A percentile compares a stretch with the other conserved stretches of the same genome.
Evolutionary conservation across 2,888 invertebrate genomes (phyloP).

Genomic region (Drosophila diplacantha): DNA sequence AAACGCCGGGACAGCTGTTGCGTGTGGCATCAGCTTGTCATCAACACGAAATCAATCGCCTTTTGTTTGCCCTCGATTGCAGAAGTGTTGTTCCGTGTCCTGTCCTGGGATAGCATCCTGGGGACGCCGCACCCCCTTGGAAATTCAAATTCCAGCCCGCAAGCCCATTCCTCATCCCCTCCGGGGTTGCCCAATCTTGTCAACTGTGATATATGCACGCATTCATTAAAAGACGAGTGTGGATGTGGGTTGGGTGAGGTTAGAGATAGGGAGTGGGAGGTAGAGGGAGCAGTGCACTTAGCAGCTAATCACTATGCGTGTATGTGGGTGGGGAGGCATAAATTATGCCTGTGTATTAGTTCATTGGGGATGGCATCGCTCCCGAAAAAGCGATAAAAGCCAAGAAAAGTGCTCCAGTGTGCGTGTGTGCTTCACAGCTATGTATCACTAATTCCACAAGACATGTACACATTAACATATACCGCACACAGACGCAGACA

Average conservation of each 20-base stretch:
- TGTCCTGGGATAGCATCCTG: constrained; percentile 6
- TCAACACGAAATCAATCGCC: constrained; percentile 60
- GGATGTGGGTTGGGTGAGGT: background rate
- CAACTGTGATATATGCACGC: constrained; percentile 43
- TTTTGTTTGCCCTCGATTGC: constrained; percentile 42
- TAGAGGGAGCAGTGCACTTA: constrained; percentile 30
- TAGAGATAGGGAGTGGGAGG: background rate
- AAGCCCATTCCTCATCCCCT: constrained; percentile 24
- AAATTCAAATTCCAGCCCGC: constrained; percentile 11
- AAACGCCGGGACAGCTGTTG: constrained; percentile 53
- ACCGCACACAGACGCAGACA: constrained; percentile 12
- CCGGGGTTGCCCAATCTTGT: constrained; percentile 28
- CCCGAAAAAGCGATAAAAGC: constrained; percentile 30
- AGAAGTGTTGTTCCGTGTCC: constrained; percentile 19
- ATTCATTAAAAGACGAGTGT: constrained; percentile 19
- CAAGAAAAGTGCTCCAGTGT: constrained; percentile 26
- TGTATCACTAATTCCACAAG: constrained; percentile 59
- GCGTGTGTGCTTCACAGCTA: constrained; percentile 38
- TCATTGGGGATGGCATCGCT: constrained; percentile 24
- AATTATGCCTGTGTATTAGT: constrained; percentile 42
- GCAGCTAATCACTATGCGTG: constrained; percentile 31
- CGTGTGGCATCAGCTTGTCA: constrained; percentile 47
- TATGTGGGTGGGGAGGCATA: constrained; percentile 24
- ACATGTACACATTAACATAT: constrained; percentile 33
- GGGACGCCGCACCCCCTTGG: too few relatives aligned